Conservation (phyloP, 2,888 invertebrate genomes). For the Agriopis leucophaearia region DNA sequence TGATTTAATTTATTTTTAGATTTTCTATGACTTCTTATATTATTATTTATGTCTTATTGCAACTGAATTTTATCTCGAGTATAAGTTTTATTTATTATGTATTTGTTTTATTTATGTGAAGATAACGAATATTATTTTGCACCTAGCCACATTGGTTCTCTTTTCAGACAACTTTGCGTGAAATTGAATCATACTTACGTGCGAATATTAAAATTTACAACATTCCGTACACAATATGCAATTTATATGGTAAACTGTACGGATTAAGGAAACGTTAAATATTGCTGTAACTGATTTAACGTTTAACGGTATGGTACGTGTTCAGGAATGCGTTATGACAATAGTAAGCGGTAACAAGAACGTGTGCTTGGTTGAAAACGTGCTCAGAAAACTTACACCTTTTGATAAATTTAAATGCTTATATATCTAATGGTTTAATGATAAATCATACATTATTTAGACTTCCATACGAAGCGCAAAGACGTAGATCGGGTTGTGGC, state of each 20-base stretch:
- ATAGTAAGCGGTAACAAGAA: slow-evolving; percentile 13
- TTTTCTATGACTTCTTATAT: too few species aligned
- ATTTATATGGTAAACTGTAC: slow-evolving; percentile 24
- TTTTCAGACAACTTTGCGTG: slow-evolving; percentile 7
- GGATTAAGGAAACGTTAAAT: slow-evolving; percentile 30
- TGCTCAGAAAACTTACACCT: slow-evolving; percentile 19
- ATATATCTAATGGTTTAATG: background rate
- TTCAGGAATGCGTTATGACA: slow-evolving; percentile 20
- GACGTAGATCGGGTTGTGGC: too few species aligned
- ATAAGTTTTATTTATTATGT: too few species aligned
- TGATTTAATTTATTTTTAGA: too few species aligned
- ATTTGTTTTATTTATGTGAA: too few species aligned
- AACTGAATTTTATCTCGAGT: too few species aligned
- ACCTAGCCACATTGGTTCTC: background rate
- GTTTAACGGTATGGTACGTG: slow-evolving; percentile 15
- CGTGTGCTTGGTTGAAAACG: slow-evolving; percentile 7
- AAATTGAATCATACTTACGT: slow-evolving; percentile 20
- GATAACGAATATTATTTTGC: background rate
- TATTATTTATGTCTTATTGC: too few species aligned
- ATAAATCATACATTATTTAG: background rate
- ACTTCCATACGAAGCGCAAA: background rate
- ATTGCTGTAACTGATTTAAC: slow-evolving; percentile 8
- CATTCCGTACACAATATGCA: slow-evolving; percentile 20
- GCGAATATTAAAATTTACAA: slow-evolving; percentile 27
- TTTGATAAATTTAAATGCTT: slow-evolving; percentile 4